Base-by-base conservation (phyloP, 2,888 invertebrate species). In the Diarsia dahlii region DNA sequence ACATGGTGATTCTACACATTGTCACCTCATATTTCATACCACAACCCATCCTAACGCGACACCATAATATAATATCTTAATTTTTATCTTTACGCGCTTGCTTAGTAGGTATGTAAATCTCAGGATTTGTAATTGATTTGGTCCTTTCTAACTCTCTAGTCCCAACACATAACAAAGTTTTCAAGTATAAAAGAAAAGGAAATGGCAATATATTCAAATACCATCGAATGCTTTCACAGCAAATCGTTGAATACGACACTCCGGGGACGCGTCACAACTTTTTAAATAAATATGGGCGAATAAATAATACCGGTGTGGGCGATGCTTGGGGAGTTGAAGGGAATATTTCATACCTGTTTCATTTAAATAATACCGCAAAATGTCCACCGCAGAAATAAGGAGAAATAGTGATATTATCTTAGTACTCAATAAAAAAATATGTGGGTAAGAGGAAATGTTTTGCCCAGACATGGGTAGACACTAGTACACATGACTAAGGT, bases 221-320 rank as follows among this genome's bases (percentile, higher is more conserved):
- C 82, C 87, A 91, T 90, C 91, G 88, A 87, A 87, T 82, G 89
- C 90, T 92, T 89, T 92, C 88, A 89, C 89, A 86, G 86, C 81
- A 90, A 91, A 91, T 82, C 81, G 84, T 88, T 89, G 90, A 87
- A 88, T 89, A 92, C 89, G 91, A 89, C 90, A 84, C 94, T 89
- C 90, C 13, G 20, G 93, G 92, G 94, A 92, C 78, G 65, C 88
- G 90, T 89, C 88, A 89, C 90, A 91, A 92, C 92, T 93, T 90
- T 93, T 89, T 86, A 91, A 91, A 93, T 91, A 92, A 92, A 92
- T 92, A 92, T 91, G 88, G 82, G 88, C 84, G 74, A 87, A 92
- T 92, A 92, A 92, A 92, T 92, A 91, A 90, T 90, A 88, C 87
- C 69, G 54, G 52, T 75, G 65, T 65, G 74, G 73, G 66, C 87